Conservation (phyloP, 1,140 invertebrate species). For the Papilio polyxenes region DNA sequence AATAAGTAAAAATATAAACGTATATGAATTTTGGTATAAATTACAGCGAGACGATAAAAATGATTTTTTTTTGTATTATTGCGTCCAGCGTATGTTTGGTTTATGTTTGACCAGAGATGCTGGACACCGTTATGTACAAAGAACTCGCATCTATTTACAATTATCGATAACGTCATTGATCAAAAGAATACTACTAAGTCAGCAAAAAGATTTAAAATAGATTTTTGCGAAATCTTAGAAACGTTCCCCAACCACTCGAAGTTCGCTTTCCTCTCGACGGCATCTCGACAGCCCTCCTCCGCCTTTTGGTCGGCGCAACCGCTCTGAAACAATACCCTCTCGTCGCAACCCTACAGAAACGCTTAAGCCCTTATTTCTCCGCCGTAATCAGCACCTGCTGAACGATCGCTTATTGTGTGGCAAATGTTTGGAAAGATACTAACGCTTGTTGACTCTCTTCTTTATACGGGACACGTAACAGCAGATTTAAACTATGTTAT, state of each 20-base stretch:
- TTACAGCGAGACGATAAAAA: neutral
- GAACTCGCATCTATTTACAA: neutral
- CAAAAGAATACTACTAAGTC: neutral
- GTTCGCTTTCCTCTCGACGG: conserved; percentile 45
- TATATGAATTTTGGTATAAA: neutral
- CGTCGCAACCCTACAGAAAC: conserved; percentile 42
- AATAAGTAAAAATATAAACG: neutral
- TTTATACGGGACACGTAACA: neutral
- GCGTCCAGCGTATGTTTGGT: neutral
- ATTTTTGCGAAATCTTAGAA: conserved; percentile 23
- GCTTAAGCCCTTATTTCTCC: conserved; percentile 25
- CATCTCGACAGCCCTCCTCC: conserved; percentile 54
- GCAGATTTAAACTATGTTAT: neutral
- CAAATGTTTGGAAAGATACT: conserved; percentile 20
- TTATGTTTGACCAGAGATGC: neutral
- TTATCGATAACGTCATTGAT: neutral
- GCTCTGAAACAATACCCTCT: conserved; percentile 55
- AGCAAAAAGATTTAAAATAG: neutral
- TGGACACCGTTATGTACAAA: neutral
- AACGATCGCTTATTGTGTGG: conserved; percentile 17
- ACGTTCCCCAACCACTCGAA: conserved; percentile 30
- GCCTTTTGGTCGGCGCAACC: conserved; percentile 55
- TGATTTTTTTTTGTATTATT: neutral
- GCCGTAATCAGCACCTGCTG: conserved; percentile 20
- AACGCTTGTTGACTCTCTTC: conserved; percentile 27